Evolutionary conservation across 2,888 invertebrate genomes (phyloP).

Genomic region (Dryomyza anilis): DNA sequence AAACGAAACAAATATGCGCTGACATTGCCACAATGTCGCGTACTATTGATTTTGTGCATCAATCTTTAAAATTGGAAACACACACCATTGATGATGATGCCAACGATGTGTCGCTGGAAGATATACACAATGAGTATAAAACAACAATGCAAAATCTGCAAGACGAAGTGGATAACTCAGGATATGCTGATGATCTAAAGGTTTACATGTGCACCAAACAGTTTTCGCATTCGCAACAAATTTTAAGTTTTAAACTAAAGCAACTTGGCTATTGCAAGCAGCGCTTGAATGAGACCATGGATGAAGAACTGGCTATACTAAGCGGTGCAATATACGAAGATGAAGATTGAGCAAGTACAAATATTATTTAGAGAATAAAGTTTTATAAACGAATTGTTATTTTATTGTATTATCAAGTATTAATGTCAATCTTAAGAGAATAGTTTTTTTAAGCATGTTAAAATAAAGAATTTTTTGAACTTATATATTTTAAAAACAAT

Average conservation of each 20-base stretch:
- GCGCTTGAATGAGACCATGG: conserved; percentile 29
- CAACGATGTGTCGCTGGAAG: not conserved
- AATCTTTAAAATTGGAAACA: not conserved
- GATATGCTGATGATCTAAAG: conserved; percentile 34
- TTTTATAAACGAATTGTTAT: too few species aligned
- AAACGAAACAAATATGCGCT: conserved; percentile 34
- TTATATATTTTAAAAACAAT: too few species aligned
- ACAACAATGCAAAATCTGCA: conserved; percentile 33
- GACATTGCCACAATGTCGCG: conserved; percentile 31
- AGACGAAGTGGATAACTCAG: conserved; percentile 35
- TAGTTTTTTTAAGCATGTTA: too few species aligned
- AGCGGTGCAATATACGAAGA: not conserved
- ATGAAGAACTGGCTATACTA: conserved; percentile 13
- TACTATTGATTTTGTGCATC: conserved; percentile 2
- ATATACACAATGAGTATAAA: conserved; percentile 23
- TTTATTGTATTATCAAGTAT: too few species aligned
- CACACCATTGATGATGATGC: not conserved
- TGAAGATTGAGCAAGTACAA: not conserved
- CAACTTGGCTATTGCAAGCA: conserved; percentile 35
- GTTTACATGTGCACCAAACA: conserved; percentile 43
- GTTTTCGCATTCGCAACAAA: conserved; percentile 38
- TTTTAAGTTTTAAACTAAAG: conserved; percentile 34
- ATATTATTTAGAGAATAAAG: too few species aligned
- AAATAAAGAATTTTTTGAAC: too few species aligned
- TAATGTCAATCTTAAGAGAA: too few species aligned